Conservation (phyloP, 2,797 vertebrate species). For the Hyperoplus lanceolatus region DNA sequence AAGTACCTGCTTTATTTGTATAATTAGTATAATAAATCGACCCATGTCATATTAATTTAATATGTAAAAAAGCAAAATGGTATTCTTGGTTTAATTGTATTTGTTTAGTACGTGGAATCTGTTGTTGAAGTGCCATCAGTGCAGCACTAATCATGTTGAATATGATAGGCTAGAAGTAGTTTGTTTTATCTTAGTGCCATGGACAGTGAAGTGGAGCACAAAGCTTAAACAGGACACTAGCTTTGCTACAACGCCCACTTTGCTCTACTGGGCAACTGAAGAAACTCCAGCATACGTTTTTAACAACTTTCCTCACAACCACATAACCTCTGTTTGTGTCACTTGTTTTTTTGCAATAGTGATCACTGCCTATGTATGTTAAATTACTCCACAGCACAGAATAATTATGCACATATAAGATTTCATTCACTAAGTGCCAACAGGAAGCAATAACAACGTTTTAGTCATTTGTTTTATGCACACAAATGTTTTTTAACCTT, state of each 20-base stretch:
- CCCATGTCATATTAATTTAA: background rate
- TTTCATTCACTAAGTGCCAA: conserved; percentile 56
- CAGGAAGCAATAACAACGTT: conserved; percentile 40
- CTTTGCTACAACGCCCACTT: conserved; percentile 25
- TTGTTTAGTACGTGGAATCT: background rate
- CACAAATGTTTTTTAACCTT: background rate
- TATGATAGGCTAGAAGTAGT: background rate
- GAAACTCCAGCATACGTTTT: conserved; percentile 10
- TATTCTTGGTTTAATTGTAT: background rate
- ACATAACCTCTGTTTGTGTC: background rate
- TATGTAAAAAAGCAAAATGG: background rate
- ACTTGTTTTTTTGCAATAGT: background rate
- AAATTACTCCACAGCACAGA: conserved; percentile 12
- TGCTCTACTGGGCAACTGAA: conserved; percentile 47
- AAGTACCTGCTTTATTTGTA: no score
- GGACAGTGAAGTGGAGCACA: background rate
- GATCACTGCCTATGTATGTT: background rate
- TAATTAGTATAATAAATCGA: no score
- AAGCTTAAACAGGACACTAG: background rate
- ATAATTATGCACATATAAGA: background rate
- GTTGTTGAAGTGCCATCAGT: background rate
- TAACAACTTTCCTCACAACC: background rate
- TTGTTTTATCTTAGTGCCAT: background rate
- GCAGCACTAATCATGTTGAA: background rate
- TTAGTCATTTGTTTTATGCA: background rate